phyloP scores from a whole-genome alignment of 1,140 invertebrate species.

The Scylla paramamosain region DNA sequence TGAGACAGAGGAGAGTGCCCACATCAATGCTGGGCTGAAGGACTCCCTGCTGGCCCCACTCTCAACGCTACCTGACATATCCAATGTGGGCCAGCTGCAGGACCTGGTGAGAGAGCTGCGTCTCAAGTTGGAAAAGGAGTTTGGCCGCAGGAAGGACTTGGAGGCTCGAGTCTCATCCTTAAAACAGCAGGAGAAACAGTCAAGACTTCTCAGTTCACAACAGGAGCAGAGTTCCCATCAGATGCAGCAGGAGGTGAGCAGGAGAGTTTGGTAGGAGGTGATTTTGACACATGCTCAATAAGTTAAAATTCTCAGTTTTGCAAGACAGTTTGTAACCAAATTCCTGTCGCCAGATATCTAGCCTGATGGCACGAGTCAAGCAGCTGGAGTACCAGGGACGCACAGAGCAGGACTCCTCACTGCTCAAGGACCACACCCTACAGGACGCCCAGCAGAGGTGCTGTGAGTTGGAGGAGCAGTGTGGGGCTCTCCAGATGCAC shows the following conservation, averaged over 20 bases:
- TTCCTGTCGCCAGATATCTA: slow-evolving; percentile 47
- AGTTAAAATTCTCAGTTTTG: background rate
- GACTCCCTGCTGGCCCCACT: slow-evolving; percentile 61
- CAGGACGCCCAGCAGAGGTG: slow-evolving; percentile 55
- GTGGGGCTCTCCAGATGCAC: slow-evolving; percentile 27
- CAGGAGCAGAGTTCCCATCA: slow-evolving; percentile 43
- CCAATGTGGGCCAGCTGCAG: slow-evolving; percentile 55
- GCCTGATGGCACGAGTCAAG: slow-evolving; percentile 34
- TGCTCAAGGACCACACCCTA: slow-evolving; percentile 48
- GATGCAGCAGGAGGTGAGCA: slow-evolving; percentile 60
- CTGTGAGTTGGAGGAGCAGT: slow-evolving; percentile 57
- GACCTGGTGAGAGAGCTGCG: slow-evolving; percentile 64
- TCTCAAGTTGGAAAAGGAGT: slow-evolving; percentile 65
- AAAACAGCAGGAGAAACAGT: slow-evolving; percentile 42
- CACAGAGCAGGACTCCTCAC: slow-evolving; percentile 57
- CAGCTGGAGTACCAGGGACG: slow-evolving; percentile 58
- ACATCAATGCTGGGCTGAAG: slow-evolving; percentile 63
- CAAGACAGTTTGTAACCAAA: background rate
- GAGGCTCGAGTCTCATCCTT: slow-evolving; percentile 49
- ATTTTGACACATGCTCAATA: background rate
- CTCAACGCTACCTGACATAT: slow-evolving; percentile 54
- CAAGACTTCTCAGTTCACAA: background rate
- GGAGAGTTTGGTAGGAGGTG: background rate
- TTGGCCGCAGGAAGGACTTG: slow-evolving; percentile 43
- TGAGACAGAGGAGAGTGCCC: slow-evolving; percentile 67